Base-by-base conservation (phyloP, 2,113 vertebrate genomes). In the Brachypteracias leptosomus region DNA sequence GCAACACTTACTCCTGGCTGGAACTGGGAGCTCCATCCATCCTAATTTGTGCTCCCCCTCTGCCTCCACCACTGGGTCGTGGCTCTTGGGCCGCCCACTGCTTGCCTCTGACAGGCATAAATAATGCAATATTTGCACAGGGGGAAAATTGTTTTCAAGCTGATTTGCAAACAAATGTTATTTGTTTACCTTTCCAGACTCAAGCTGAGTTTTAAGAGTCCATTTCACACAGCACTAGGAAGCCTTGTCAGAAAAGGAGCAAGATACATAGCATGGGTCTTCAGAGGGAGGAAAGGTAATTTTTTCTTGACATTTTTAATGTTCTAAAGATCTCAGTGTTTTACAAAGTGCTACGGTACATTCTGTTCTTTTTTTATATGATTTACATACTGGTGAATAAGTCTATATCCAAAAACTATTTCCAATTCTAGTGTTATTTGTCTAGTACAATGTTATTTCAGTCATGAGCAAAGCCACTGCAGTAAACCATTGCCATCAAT, bases 1-100 rank as follows among this genome's bases (percentile, higher is more conserved):
- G 55, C n/a, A 62, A 9, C 11, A 26, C 31, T 68, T 25, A 13
- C 14, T 44, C 26, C 42, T 31, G 35, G 25, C 19, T n/a, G 26
- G 29, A 33, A 33, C 10, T 2, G 0, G 33, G 35, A 24, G 7
- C 24, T 83, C 24, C 62, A 18, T 26, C 19, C 62, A 40, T 31
- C 16, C 47, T 19, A 6, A 10, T 10, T 20, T 31, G 13, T 8
- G 47, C 29, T 70, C 7, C 9, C 12, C 8, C 11, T 20, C 44
- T 26, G 36, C 62, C 3, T 4, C 22, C 0, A 2, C 61, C 28
- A 24, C 15, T 1, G 2, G 24, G 7, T 25, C 2, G 13, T 19
- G 20, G 26, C 19, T 79, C 17, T 49, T 3, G 2, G 54, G 29
- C n/a, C 38, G 47, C 49, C 15, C 2, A 3, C 17, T 2, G 2